A percentile compares a stretch with the other conserved stretches of the same genome.
phyloP scores from a whole-genome alignment of 2,113 vertebrate genomes.

The Varanus salvator region DNA sequence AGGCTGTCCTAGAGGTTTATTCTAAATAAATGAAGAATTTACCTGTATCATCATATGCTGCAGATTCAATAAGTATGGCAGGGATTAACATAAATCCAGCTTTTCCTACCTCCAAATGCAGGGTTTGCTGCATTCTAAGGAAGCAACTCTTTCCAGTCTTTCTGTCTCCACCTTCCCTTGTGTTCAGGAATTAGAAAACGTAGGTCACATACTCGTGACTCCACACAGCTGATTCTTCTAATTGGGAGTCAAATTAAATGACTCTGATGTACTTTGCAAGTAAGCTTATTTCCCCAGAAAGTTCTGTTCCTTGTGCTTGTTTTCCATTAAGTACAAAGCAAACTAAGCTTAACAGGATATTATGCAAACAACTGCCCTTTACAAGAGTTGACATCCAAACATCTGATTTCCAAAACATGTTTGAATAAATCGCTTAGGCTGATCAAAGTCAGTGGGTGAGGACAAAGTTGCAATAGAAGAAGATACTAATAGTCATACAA shows the following conservation, averaged over 20 bases:
- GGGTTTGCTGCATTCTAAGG: neutral
- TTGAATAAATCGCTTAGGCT: neutral
- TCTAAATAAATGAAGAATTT: neutral
- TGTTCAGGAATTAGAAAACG: slow-evolving; percentile 3
- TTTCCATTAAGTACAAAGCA: neutral
- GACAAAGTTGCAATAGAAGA: neutral
- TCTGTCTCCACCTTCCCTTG: neutral
- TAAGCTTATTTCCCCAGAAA: neutral
- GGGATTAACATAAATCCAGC: neutral
- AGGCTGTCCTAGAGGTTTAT: too few species aligned
- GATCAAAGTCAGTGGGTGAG: neutral
- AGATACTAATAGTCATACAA: neutral
- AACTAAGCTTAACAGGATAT: neutral
- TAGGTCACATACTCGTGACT: neutral
- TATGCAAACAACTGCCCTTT: neutral
- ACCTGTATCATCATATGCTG: neutral
- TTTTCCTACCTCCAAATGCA: neutral
- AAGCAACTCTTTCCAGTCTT: neutral
- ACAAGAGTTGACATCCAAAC: neutral
- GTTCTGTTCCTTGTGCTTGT: neutral
- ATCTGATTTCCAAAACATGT: neutral
- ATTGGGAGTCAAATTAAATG: neutral
- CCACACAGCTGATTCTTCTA: neutral
- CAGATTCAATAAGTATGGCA: neutral
- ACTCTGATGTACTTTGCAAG: neutral